Evolutionary conservation across 2,888 invertebrate genomes (phyloP).

Genomic region (Endotricha flammealis): DNA sequence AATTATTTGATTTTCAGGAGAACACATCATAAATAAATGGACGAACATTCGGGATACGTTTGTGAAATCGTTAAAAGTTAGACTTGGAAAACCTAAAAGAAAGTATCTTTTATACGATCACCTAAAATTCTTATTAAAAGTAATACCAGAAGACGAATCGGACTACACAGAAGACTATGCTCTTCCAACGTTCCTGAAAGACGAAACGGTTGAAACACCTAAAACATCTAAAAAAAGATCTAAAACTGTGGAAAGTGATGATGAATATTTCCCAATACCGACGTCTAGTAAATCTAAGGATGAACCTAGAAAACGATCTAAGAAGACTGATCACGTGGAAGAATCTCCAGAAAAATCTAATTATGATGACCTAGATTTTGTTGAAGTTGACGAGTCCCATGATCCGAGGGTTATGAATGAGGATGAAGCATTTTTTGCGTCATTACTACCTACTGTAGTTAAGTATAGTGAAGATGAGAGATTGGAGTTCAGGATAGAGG

Average conservation of each 20-base stretch:
- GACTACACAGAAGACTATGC: conserved; percentile 19
- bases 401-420: conserved; percentile 68
- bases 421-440: conserved; percentile 70
- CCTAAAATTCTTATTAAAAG: conserved; percentile 48
- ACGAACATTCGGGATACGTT: conserved; percentile 66
- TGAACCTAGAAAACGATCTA: conserved; percentile 27
- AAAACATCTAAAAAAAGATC: conserved; percentile 9
- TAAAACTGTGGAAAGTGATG: neutral
- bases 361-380: conserved; percentile 37
- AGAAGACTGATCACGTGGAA: conserved; percentile 20
- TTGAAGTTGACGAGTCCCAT: conserved; percentile 39
- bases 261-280: neutral
- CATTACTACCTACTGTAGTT: conserved; percentile 58
- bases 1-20: conserved; percentile 48
- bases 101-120: conserved; percentile 54
- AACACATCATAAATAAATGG: conserved; percentile 57
- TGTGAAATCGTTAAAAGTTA: conserved; percentile 49
- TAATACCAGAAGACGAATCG: conserved; percentile 34
- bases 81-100: conserved; percentile 44
- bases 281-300: neutral
- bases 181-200: conserved; percentile 24
- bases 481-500: conserved; percentile 62
- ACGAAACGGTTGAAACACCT: conserved; percentile 22
- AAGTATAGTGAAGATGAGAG: conserved; percentile 63
- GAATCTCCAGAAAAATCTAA: conserved; percentile 11